Evolutionary conservation across 2,888 invertebrate species (phyloP).

Genomic region (Drosophila neonasuta): DNA sequence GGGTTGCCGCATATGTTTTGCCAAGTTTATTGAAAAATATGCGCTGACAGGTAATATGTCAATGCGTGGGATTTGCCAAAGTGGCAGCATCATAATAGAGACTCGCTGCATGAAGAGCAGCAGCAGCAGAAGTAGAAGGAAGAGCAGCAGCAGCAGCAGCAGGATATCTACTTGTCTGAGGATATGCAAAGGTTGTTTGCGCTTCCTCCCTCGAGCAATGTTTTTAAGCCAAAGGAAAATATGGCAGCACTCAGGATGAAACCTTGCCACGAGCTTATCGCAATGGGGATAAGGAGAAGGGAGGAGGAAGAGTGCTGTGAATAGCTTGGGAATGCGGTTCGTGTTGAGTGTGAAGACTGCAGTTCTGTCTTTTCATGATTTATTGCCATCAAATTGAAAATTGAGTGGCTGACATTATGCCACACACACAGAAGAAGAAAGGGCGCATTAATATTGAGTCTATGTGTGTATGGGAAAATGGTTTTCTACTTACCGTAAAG

Average conservation of each 20-base stretch:
- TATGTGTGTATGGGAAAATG: background rate
- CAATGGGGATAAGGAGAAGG: background rate
- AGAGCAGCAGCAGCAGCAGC: conserved; percentile 11
- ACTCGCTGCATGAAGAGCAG: conserved; percentile 37
- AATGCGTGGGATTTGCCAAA: conserved; percentile 73
- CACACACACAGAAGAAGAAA: conserved; percentile 20
- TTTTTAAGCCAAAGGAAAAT: conserved; percentile 65
- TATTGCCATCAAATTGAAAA: conserved; percentile 68
- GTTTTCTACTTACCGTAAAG: conserved; percentile 86
- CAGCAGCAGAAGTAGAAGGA: background rate
- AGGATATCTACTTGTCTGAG: conserved; percentile 18
- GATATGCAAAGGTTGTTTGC: conserved; percentile 60
- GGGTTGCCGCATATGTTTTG: conserved; percentile 67
- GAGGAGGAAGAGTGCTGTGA: background rate
- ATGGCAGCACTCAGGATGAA: conserved; percentile 64
- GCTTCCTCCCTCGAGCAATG: conserved; percentile 44
- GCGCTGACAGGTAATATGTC: conserved; percentile 79
- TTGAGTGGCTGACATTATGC: conserved; percentile 60
- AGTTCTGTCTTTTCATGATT: conserved; percentile 54
- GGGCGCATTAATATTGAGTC: conserved; percentile 36
- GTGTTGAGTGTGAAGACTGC: conserved; percentile 27
- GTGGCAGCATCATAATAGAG: conserved; percentile 67
- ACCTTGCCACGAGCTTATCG: conserved; percentile 17
- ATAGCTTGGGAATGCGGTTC: background rate
- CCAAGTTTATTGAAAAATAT: conserved; percentile 77